Percentiles rank a stretch among this genome's conserved stretches.
Evolutionary conservation across 2,888 invertebrate genomes (phyloP).

Genomic region (Drepana falcataria): DNA sequence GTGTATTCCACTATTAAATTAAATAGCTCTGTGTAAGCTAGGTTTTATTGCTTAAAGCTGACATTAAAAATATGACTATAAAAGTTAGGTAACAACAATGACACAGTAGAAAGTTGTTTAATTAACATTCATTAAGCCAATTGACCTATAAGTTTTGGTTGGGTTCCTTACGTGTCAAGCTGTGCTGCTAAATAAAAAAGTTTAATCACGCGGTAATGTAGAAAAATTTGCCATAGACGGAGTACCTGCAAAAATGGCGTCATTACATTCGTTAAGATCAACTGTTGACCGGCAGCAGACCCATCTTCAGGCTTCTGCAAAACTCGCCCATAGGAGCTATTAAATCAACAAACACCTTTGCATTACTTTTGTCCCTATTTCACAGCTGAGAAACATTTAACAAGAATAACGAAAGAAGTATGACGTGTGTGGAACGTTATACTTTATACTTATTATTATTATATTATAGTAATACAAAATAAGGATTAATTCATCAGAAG

Average conservation of each 20-base stretch:
- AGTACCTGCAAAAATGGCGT: slow-evolving; percentile 47
- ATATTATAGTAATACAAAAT: no score
- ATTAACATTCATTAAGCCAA: not conserved
- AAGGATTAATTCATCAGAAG: no score
- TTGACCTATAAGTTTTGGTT: slow-evolving; percentile 1
- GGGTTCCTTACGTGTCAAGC: not conserved
- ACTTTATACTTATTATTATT: no score
- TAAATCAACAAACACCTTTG: no score
- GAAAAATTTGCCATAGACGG: slow-evolving; percentile 29
- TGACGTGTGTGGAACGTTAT: no score
- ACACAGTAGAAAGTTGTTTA: not conserved
- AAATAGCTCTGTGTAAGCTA: no score
- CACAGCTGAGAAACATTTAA: no score
- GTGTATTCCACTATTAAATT: no score
- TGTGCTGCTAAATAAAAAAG: no score
- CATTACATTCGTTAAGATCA: slow-evolving; percentile 48
- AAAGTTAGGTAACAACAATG: not conserved
- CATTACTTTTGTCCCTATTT: no score
- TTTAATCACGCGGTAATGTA: slow-evolving; percentile 4
- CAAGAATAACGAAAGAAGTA: no score
- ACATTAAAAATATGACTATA: not conserved
- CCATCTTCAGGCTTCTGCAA: not conserved
- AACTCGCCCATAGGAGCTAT: not conserved
- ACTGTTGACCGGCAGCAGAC: slow-evolving; percentile 25
- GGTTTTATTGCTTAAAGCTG: not conserved